These are phyloP conservation scores for Centroberyx gerrardi DNA, from an alignment of 2,797 vertebrate genomes.

Conservation along the genomic window DNA sequence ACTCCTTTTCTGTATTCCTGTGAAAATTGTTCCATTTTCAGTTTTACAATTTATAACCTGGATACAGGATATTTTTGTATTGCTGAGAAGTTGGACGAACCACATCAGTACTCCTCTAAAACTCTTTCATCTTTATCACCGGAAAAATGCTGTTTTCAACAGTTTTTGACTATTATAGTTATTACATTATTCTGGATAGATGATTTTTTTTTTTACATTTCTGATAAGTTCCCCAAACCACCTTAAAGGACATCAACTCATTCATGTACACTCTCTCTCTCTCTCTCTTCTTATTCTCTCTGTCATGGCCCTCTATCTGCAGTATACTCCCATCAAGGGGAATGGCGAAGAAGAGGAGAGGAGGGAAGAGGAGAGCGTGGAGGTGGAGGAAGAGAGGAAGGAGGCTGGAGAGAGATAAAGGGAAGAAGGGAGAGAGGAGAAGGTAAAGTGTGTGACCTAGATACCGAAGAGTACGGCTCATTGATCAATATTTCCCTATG, in stretches of 20 bases:
- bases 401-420: conserved; percentile 8
- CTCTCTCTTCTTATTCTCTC: neutral
- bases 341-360: neutral
- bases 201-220: conserved; percentile 47
- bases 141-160: conserved; percentile 52
- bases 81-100: conserved; percentile 17
- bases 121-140: conserved; percentile 34
- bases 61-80: neutral
- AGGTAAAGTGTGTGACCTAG: conserved; percentile 28
- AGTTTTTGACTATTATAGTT: conserved; percentile 30
- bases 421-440: neutral
- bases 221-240: conserved; percentile 35
- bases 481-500: conserved; percentile 37
- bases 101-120: conserved; percentile 17
- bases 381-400: neutral
- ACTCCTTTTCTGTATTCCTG: neutral
- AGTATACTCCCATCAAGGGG: conserved; percentile 13
- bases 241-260: conserved; percentile 25
- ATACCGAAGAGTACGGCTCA: conserved; percentile 18
- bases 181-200: conserved; percentile 51
- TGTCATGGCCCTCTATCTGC: conserved; percentile 11
- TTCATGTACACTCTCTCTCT: neutral
- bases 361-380: neutral
- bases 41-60: neutral
- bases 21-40: neutral